These are phyloP conservation scores for Sycophila sp. DNA, from an alignment of 1,140 invertebrate genomes.

Conservation along the genomic window DNA sequence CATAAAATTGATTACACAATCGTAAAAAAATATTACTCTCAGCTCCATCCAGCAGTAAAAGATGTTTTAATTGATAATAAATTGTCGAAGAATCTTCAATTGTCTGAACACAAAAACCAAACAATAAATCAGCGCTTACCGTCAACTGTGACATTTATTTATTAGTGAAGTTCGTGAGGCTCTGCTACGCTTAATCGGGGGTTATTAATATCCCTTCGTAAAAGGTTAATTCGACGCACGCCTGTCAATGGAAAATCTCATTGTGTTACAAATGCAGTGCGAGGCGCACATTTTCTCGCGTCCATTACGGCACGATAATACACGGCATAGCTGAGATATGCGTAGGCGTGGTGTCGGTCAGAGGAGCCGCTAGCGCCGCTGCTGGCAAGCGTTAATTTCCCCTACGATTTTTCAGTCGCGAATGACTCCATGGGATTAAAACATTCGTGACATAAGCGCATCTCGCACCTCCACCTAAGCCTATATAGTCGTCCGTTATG, in stretches of 20 bases:
- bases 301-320: not conserved
- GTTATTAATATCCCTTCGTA: constrained; percentile 18
- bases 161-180: too few species aligned
- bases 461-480: not conserved
- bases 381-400: constrained; percentile 2
- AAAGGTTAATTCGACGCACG: not conserved
- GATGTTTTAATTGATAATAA: too few species aligned
- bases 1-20: too few species aligned
- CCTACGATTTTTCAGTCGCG: not conserved
- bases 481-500: too few species aligned
- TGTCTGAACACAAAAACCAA: too few species aligned
- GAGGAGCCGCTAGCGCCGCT: not conserved
- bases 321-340: constrained; percentile 18
- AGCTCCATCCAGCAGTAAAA: too few species aligned
- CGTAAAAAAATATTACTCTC: too few species aligned
- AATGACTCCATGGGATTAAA: constrained; percentile 11
- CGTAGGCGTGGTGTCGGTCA: not conserved
- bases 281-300: not conserved
- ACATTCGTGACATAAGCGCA: constrained; percentile 7
- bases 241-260: not conserved
- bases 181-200: not conserved
- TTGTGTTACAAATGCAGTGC: not conserved
- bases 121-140: not conserved
- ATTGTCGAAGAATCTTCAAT: too few species aligned
- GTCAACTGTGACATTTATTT: not conserved